phyloP scores from a whole-genome alignment of 2,113 vertebrate genomes.

The Leucopsar rothschildi region DNA sequence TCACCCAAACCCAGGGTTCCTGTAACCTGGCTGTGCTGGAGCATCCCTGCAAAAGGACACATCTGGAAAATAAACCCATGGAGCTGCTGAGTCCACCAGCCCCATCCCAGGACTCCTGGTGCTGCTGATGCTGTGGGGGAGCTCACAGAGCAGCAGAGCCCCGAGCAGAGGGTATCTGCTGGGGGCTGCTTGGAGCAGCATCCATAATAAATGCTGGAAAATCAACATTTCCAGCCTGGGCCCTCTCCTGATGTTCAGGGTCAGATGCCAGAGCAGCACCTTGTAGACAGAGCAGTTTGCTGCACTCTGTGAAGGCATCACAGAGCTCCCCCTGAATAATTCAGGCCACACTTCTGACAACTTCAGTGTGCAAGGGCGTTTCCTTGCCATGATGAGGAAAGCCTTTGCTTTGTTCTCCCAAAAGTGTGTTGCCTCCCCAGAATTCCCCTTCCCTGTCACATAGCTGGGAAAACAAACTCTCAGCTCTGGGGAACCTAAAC shows the following conservation, averaged over 20 bases:
- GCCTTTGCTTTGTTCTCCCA: not conserved
- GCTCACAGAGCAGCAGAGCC: not conserved
- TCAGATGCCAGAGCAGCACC: not conserved
- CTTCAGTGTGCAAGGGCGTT: not conserved
- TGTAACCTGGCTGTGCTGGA: accelerated
- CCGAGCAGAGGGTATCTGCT: not conserved
- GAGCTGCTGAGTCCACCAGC: not conserved
- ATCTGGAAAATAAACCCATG: not conserved
- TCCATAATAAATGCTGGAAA: not conserved
- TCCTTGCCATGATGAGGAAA: not conserved
- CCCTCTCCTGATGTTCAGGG: not conserved
- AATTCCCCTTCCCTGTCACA: not conserved
- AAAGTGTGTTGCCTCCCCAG: not conserved
- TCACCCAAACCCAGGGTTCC: not conserved
- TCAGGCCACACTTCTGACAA: not conserved
- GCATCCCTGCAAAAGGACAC: accelerated
- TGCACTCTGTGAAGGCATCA: not conserved
- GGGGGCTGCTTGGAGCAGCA: not conserved
- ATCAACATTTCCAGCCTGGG: not conserved
- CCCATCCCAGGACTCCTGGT: accelerated
- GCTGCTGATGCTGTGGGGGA: accelerated
- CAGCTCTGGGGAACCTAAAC: no score
- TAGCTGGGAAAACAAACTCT: not conserved
- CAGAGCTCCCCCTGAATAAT: not conserved
- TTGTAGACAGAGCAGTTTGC: not conserved